Percentiles rank a stretch among this genome's conserved stretches.
phyloP scores from a whole-genome alignment of 2,797 vertebrate species.

The Microhierax caerulescens region DNA sequence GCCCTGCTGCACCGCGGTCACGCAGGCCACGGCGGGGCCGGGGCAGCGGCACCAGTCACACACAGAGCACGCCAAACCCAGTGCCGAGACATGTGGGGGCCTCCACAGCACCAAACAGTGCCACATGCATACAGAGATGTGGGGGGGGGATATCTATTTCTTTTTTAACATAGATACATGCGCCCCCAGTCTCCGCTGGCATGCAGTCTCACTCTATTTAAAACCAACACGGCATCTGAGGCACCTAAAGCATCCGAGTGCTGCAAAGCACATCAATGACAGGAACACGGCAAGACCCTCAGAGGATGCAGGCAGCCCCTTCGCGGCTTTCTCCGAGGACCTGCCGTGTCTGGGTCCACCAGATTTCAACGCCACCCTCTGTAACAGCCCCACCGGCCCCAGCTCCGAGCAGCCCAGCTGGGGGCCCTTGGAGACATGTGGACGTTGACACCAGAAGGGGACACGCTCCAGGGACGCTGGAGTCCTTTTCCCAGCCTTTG shows the following conservation, averaged over 20 bases:
- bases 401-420: neutral
- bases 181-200: neutral
- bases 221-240: neutral
- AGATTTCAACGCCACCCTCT: neutral
- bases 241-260: neutral
- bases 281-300: no score
- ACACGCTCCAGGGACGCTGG: neutral
- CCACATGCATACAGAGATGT: neutral
- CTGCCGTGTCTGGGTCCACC: neutral
- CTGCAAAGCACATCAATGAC: neutral
- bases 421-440: neutral
- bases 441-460: neutral
- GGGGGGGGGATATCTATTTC: neutral
- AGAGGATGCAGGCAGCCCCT: fast-evolving
- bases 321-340: fast-evolving
- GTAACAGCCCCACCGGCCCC: neutral
- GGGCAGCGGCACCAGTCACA: neutral
- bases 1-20: fast-evolving
- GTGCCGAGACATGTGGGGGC: neutral
- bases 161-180: neutral
- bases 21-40: fast-evolving
- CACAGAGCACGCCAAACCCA: neutral
- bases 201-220: neutral
- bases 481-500: neutral
- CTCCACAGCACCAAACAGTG: fast-evolving